These are phyloP conservation scores for Cydia pomonella DNA, from an alignment of 1,140 invertebrate species.

Conservation along the genomic window DNA sequence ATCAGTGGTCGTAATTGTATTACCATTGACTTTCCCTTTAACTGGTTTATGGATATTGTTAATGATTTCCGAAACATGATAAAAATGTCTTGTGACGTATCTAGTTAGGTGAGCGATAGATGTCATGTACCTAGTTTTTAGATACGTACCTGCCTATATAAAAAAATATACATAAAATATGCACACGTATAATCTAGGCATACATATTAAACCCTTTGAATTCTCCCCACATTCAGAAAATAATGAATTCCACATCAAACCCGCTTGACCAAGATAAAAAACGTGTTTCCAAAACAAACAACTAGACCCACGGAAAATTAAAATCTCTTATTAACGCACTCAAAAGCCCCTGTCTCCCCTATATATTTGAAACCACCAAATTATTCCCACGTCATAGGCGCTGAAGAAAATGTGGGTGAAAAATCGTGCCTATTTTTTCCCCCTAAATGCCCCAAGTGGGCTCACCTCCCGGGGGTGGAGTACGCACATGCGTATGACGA, in stretches of 20 bases:
- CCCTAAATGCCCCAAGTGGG: conserved; percentile 47
- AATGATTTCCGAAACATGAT: too few species aligned
- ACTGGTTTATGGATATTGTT: too few species aligned
- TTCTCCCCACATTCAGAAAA: conserved; percentile 48
- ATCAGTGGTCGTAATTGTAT: too few species aligned
- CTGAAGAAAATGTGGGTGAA: conserved; percentile 63
- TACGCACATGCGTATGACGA: conserved; percentile 73
- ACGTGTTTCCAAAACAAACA: conserved; percentile 66
- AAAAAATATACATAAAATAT: too few species aligned
- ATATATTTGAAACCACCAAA: conserved; percentile 42
- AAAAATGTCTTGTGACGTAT: too few species aligned
- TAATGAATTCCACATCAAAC: conserved; percentile 44
- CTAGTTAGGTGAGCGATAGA: too few species aligned
- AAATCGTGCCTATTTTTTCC: conserved; percentile 48
- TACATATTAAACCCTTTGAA: conserved; percentile 1
- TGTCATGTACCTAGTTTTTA: too few species aligned
- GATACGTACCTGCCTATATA: too few species aligned
- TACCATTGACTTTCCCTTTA: too few species aligned
- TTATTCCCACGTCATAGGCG: conserved; percentile 64
- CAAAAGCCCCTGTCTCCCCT: conserved; percentile 29
- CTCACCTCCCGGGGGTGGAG: conserved; percentile 47
- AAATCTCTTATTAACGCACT: conserved; percentile 70
- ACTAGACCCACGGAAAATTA: conserved; percentile 60
- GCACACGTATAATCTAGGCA: not conserved
- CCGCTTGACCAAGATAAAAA: conserved; percentile 20